Base-by-base conservation (phyloP, 2,113 vertebrate genomes). In the Artemisiospiza belli region DNA sequence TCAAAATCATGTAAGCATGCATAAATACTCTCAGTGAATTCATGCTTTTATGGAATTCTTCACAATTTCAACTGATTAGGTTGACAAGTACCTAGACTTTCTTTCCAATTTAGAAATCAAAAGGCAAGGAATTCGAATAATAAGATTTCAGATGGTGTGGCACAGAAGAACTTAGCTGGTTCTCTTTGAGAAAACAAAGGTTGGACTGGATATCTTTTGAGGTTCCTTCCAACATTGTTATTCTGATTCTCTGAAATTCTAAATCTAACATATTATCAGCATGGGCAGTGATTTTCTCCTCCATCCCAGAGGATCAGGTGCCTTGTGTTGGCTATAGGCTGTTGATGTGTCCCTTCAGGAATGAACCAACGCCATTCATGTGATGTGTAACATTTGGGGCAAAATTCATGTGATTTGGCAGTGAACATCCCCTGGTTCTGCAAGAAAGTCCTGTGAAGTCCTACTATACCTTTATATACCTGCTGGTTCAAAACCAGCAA, bases 61-160 rank as follows among this genome's bases (percentile, higher is more conserved):
- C n/a, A 81, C 87, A 85, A 88, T 92, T 97, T 89, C 87, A 96
- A 52, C 62, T 85, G 78, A 93, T 92, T 89, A 87, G 47, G 15
- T 33, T 49, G 83, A 46, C 24, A 89, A 13, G 15, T 17, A 54
- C 84, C 37, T 92, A 22, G 51, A 81, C 30, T 37, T 94, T 79
- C n/a, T 55, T 91, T 55, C 37, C 90, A 87, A 83, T 73, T 91
- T 13, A 85, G 63, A 58, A 94, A 96, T 63, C 4, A 67, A 52
- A 91, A 80, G 95, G 7, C 57, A 57, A 77, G 69, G 33, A 51
- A 67, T 61, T 90, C 61, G 11, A 27, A 35, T 67, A 87, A 57
- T 67, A 82, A 87, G 24, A 86, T 93, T 91, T 81, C 39, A 77
- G 69, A 37, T 35, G 23, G 16, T 25, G 28, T 43, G 59, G 46